phyloP scores from a whole-genome alignment of 2,888 invertebrate species.

The Disparrhopalites patrizii region DNA sequence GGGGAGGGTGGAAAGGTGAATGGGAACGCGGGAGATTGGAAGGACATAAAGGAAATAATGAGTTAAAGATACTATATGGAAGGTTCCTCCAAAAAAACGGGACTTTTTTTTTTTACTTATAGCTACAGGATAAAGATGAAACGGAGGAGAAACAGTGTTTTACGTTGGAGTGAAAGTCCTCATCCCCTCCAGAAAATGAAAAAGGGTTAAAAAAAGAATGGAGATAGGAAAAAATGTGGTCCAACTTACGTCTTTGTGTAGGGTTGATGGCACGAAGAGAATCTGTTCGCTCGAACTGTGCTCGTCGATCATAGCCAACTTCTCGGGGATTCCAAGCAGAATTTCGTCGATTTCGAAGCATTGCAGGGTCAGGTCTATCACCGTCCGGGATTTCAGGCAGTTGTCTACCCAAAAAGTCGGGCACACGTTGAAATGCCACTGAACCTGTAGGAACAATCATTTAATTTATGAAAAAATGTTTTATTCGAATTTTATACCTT shows the following conservation, averaged over 20 bases:
- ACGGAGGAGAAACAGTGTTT: no score
- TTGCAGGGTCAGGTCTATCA: constrained; percentile 40
- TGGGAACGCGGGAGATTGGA: no score
- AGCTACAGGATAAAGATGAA: no score
- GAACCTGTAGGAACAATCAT: constrained; percentile 37
- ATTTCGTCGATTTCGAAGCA: constrained; percentile 45
- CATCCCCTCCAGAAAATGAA: constrained; percentile 1
- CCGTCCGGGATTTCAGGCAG: constrained; percentile 46
- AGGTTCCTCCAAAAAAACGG: no score
- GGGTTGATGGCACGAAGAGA: constrained; percentile 47
- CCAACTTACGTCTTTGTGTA: constrained; percentile 35
- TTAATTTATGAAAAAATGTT: no score
- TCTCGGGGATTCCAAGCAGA: constrained; percentile 48
- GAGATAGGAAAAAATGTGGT: not conserved
- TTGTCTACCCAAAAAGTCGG: constrained; percentile 45
- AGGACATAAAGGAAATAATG: no score
- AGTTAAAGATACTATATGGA: no score
- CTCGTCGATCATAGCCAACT: constrained; percentile 44
- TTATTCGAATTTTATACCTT: no score
- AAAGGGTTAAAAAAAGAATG: no score
- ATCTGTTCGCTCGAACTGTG: constrained; percentile 47
- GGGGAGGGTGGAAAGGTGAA: constrained; percentile 3
- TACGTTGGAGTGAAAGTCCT: no score
- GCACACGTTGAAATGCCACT: constrained; percentile 43
- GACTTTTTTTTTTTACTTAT: no score